Evolutionary conservation across 2,797 vertebrate species (phyloP).

Genomic region (Xerus rutilus): DNA sequence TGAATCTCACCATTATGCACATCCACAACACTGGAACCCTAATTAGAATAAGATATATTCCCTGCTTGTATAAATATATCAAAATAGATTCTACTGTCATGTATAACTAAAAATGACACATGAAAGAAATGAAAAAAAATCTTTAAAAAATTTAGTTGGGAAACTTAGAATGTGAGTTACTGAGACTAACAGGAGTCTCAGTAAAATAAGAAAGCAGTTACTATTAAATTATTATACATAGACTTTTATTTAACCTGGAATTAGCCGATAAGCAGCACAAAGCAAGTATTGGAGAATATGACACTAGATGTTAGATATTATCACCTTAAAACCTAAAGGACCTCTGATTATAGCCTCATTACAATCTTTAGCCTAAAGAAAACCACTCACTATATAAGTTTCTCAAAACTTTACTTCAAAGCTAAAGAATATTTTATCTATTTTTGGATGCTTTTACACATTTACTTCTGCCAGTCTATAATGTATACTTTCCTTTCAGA

Average conservation of each 20-base stretch:
- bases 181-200: background rate
- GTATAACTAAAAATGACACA: too few species aligned
- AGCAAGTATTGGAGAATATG: background rate
- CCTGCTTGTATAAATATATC: too few species aligned
- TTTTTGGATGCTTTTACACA: slow-evolving; percentile 78
- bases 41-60: too few species aligned
- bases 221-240: background rate
- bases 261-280: background rate
- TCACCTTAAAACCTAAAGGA: background rate
- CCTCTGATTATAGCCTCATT: background rate
- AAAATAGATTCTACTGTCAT: too few species aligned
- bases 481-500: slow-evolving; percentile 76
- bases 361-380: background rate
- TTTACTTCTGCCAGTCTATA: slow-evolving; percentile 80
- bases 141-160: background rate
- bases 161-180: background rate
- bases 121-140: too few species aligned
- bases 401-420: slow-evolving; percentile 76
- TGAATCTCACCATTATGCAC: too few species aligned
- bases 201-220: background rate
- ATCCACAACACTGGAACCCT: too few species aligned
- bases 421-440: slow-evolving; percentile 78
- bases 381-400: slow-evolving; percentile 34
- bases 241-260: background rate
- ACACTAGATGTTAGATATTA: background rate